These are phyloP conservation scores for Ashinkailepas kermadecensis DNA, from an alignment of 2,888 invertebrate species.

Conservation along the genomic window DNA sequence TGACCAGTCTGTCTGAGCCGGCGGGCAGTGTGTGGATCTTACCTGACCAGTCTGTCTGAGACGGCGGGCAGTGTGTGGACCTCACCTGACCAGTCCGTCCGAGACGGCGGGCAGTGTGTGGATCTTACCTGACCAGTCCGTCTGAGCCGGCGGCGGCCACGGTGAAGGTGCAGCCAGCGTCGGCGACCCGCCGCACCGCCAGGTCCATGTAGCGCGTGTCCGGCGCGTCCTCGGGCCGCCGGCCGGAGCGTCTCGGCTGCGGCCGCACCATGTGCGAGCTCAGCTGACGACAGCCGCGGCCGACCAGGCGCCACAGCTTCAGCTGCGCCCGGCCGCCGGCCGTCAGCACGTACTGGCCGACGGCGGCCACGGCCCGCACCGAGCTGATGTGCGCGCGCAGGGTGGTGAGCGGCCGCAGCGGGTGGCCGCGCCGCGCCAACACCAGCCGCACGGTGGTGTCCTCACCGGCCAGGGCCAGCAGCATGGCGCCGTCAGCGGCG, in stretches of 20 bases:
- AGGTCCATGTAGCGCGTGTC: slow-evolving; percentile 13
- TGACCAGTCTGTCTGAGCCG: too few relatives aligned
- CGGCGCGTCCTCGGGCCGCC: not conserved
- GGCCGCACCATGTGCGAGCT: not conserved
- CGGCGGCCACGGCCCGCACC: not conserved
- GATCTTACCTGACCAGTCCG: not conserved
- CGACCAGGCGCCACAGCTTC: not conserved
- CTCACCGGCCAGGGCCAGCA: not conserved
- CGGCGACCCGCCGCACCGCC: not conserved
- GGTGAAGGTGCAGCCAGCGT: not conserved
- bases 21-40: too few relatives aligned
- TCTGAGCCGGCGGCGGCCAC: slow-evolving; percentile 10
- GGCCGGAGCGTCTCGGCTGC: not conserved
- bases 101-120: too few relatives aligned
- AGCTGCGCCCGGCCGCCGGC: slow-evolving; percentile 3
- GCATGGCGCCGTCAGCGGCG: not conserved
- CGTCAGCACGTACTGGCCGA: not conserved
- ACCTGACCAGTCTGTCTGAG: too few relatives aligned
- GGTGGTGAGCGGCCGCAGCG: not conserved
- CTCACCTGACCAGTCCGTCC: too few relatives aligned
- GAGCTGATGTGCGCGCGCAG: slow-evolving; percentile 9
- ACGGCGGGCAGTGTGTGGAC: too few relatives aligned
- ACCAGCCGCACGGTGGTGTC: not conserved
- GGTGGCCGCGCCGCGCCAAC: not conserved
- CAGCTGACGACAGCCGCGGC: not conserved